Conservation (phyloP, 2,888 invertebrate species). For the Augiades crinisus region DNA sequence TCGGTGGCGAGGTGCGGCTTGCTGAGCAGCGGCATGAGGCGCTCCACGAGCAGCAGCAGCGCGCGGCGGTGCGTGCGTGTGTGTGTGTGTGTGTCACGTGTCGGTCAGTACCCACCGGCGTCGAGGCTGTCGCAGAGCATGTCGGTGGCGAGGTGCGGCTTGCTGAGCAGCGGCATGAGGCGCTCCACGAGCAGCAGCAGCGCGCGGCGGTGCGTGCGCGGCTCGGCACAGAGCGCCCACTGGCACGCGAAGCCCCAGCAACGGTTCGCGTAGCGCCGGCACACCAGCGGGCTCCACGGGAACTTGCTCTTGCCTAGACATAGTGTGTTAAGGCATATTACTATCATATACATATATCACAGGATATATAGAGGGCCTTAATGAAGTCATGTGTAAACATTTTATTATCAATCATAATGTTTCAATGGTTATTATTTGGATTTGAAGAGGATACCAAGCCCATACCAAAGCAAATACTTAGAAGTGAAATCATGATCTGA, state of each 20-base stretch:
- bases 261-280: conserved; percentile 83
- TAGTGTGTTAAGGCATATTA: neutral
- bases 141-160: conserved; percentile 93
- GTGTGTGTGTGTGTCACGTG: no score
- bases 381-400: no score
- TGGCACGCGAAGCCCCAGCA: conserved; percentile 90
- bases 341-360: no score
- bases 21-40: conserved; percentile 89
- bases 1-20: conserved; percentile 93
- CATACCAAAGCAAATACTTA: no score
- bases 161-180: conserved; percentile 89
- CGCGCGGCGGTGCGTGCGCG: conserved; percentile 87
- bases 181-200: conserved; percentile 91
- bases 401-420: no score
- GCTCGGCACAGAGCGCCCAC: conserved; percentile 84
- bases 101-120: conserved; percentile 84
- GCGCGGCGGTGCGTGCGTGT: conserved; percentile 87
- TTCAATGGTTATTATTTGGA: no score
- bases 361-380: no score
- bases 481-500: no score
- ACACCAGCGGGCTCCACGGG: conserved; percentile 79
- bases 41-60: conserved; percentile 90
- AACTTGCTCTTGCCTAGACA: conserved; percentile 64
- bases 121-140: conserved; percentile 95
- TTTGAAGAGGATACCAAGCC: no score